Base-by-base conservation (phyloP, 92 coral and sea anemone genomes). In the Zoanthus solanderi region DNA sequence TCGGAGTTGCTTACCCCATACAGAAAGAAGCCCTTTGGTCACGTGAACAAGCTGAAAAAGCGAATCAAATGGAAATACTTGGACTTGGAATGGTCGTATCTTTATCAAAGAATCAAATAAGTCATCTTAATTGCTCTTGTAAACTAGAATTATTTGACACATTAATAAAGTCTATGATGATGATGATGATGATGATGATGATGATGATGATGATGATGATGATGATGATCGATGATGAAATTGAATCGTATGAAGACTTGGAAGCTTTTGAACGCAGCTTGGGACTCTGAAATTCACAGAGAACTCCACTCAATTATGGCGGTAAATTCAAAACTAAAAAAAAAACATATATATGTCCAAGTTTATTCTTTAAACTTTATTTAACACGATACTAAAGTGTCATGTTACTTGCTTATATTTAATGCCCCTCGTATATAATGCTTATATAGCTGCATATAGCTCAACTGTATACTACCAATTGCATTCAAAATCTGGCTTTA, bases 21-120 rank as follows among this genome's bases (percentile, higher is more conserved):
- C 11, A 67, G 72, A 29, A 67, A 67, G 37, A 67, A 67, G 72
- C 11, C 18, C 10, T 67, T 67, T n/a, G 67, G 67, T 1, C 32
- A 23, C 5, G 72, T 18, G 7, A 67, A 67, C 37, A 67, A 67
- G 30, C 32, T n/a, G 32, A 67, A 11, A 29, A 67, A 67, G 72
- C 72, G 72, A 67, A n/a, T 67, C 32, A 67, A 67, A 67, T 67
- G 72, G 72, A 58, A 67, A 29, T 29, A 67, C 32, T 67, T 67
- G 72, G 72, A 67, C 72, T n/a, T 32, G 18, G 34, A 67, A 67
- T n/a, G 72, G 72, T n/a, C 72, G 72, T 29, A 67, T 67, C 31
- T 67, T 67, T 67, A 67, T 67, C 30, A 67, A 67, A 29, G 72
- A 67, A n/a, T n/a, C 67, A 5, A 15, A n/a, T 13, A 60, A 5